Conservation (phyloP, 2,113 vertebrate genomes). For the Corythoichthys haematopterus region DNA sequence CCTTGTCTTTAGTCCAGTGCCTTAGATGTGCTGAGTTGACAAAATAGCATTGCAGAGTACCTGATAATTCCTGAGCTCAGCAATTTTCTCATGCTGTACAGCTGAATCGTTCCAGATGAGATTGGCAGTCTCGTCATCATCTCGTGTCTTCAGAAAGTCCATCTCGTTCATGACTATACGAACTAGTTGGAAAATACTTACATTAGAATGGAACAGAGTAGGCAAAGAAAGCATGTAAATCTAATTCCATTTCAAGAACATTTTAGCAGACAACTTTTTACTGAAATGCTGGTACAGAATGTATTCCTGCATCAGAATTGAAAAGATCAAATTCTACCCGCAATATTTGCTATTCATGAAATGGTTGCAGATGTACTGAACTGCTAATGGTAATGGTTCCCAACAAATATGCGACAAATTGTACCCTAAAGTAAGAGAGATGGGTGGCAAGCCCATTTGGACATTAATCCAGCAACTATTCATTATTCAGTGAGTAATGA, state of each 20-base stretch:
- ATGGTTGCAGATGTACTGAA: constrained; percentile 46
- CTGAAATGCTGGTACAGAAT: constrained; percentile 31
- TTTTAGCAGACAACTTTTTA: constrained; percentile 24
- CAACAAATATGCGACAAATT: constrained; percentile 63
- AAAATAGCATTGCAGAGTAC: constrained; percentile 53
- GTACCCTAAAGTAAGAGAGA: constrained; percentile 56
- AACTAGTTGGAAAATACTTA: constrained; percentile 67
- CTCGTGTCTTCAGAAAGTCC: constrained; percentile 85
- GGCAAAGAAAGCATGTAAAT: constrained; percentile 8
- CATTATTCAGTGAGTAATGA: constrained; percentile 73
- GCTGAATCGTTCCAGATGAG: constrained; percentile 96
- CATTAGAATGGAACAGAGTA: constrained; percentile 14
- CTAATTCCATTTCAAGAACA: not conserved
- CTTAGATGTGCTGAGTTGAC: constrained; percentile 16
- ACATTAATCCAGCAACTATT: constrained; percentile 73
- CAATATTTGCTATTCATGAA: constrained; percentile 49
- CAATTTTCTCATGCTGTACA: constrained; percentile 95
- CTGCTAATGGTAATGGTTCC: constrained; percentile 38
- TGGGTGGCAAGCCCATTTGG: constrained; percentile 64
- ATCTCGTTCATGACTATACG: constrained; percentile 87
- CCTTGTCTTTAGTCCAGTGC: not conserved
- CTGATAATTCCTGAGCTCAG: constrained; percentile 96
- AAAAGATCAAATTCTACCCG: constrained; percentile 38
- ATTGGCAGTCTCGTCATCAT: constrained; percentile 94
- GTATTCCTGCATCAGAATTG: constrained; percentile 25